Conservation (phyloP, 2,888 invertebrate genomes). For the Adelognathus sp. region DNA sequence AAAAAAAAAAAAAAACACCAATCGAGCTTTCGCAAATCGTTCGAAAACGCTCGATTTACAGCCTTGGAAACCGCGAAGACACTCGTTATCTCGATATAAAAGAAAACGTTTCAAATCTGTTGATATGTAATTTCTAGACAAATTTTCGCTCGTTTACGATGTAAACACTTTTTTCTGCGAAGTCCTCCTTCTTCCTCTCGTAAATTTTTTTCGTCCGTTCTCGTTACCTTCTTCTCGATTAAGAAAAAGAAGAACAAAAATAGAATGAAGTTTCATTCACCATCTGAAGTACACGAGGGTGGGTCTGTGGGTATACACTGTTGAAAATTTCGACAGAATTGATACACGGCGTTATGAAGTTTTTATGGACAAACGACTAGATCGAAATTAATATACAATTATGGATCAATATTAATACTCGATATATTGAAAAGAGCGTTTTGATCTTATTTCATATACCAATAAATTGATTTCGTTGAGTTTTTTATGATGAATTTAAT, state of each 20-base stretch:
- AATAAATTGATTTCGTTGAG: too few relatives aligned
- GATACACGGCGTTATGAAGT: too few relatives aligned
- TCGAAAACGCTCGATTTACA: constrained; percentile 52
- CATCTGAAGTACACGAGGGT: too few relatives aligned
- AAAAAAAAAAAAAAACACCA: constrained; percentile 15
- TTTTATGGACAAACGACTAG: too few relatives aligned
- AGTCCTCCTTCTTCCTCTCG: constrained; percentile 25
- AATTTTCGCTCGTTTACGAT: constrained; percentile 13
- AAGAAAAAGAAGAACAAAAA: not conserved
- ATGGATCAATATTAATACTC: too few relatives aligned
- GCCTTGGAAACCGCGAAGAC: constrained; percentile 54
- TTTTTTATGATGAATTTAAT: too few relatives aligned
- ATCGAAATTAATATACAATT: too few relatives aligned
- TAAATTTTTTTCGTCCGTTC: constrained; percentile 31
- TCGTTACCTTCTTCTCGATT: constrained; percentile 28
- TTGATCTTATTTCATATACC: too few relatives aligned
- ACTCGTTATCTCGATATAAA: constrained; percentile 43
- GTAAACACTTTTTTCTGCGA: not conserved
- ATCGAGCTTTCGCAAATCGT: constrained; percentile 55
- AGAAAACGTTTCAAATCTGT: constrained; percentile 14
- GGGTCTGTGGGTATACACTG: too few relatives aligned
- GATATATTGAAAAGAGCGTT: too few relatives aligned
- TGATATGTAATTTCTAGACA: constrained; percentile 35
- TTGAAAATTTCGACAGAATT: too few relatives aligned
- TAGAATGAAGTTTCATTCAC: too few relatives aligned